Base-by-base conservation (phyloP, 2,888 invertebrate species). In the Busseola fusca region DNA sequence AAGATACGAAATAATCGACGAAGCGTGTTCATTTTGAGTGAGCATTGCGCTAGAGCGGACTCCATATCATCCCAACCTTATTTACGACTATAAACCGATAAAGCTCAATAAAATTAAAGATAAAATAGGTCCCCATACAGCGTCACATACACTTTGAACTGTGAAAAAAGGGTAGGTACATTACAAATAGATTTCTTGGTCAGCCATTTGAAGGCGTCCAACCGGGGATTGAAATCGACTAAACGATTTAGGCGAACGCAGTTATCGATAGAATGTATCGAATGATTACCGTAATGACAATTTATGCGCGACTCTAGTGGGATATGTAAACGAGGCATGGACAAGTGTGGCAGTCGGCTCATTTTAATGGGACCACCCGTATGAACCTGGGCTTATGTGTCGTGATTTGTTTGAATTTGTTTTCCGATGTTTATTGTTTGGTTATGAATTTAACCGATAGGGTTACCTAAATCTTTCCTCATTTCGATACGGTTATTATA, bases 211-310 rank as follows among this genome's bases (percentile, higher is more conserved):
- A 84, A 88, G 89, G 90, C 91, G 88, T 89, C 89, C 91, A 91
- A 80, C 90, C 85, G 90, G 87, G 92, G 89, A 91, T 89, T 90
- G 78, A 81, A 85, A 85, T 85, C 85, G 81, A 84, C 80, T 87
- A 90, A 91, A 91, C 91, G 91, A 93, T 91, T 89, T 90, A 89
- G 89, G 82, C 85, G 89, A 90, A 87, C 90, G 78, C 86, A 87
- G 87, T 87, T 91, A 92, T 92, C 92, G 92, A 91, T 91, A 88
- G 87, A 90, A 91, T 87, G 90, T 89, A 92, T 92, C 93, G 91
- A 88, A 91, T 93, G 93, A 94, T 94, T 94, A 92, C 91, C 86
- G 91, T 94, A 93, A 94, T 93, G 94, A 93, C 93, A 94, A 95
- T 95, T 95, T 95, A 95, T 94, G 92, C 90, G 91, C 82, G 87